Evolutionary conservation across 2,113 vertebrate genomes (phyloP).

Genomic region (Choloepus hoffmanni): DNA sequence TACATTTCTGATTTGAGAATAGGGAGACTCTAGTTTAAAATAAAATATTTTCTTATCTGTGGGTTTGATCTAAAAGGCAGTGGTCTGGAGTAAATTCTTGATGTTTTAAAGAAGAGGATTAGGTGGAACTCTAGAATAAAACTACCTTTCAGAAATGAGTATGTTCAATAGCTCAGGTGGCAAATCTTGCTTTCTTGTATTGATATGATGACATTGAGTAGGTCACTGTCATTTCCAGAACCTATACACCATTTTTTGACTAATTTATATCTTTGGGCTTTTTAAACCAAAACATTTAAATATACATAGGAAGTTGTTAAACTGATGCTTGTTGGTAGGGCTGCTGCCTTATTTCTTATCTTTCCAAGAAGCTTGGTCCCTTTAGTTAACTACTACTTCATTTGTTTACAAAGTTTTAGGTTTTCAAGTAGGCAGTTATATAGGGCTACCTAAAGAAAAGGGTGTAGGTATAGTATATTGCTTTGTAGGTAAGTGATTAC

Average conservation of each 20-base stretch:
- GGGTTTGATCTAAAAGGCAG: conserved; percentile 22
- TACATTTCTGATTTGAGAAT: conserved; percentile 53
- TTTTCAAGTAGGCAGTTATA: conserved; percentile 66
- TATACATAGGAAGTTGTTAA: conserved; percentile 64
- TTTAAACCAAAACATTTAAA: conserved; percentile 65
- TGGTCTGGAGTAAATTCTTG: neutral
- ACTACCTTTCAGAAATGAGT: conserved; percentile 28
- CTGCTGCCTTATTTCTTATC: conserved; percentile 51
- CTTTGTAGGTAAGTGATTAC: conserved; percentile 13
- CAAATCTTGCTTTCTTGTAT: conserved; percentile 36
- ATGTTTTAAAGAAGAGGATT: conserved; percentile 48
- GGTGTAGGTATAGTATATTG: neutral
- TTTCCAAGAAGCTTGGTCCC: conserved; percentile 35
- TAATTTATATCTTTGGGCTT: conserved; percentile 33
- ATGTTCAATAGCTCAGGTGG: conserved; percentile 28
- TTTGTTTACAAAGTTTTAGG: conserved; percentile 66
- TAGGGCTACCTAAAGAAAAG: conserved; percentile 57
- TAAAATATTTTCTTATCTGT: conserved; percentile 49
- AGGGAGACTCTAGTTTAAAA: conserved; percentile 7
- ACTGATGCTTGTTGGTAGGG: conserved; percentile 34
- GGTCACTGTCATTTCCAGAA: conserved; percentile 17
- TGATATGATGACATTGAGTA: conserved; percentile 16
- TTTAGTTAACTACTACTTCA: conserved; percentile 68
- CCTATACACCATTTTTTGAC: neutral
- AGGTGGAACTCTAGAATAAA: neutral